These are phyloP conservation scores for Cardiocondyla obscurior DNA, from an alignment of 1,140 invertebrate species.

Conservation along the genomic window DNA sequence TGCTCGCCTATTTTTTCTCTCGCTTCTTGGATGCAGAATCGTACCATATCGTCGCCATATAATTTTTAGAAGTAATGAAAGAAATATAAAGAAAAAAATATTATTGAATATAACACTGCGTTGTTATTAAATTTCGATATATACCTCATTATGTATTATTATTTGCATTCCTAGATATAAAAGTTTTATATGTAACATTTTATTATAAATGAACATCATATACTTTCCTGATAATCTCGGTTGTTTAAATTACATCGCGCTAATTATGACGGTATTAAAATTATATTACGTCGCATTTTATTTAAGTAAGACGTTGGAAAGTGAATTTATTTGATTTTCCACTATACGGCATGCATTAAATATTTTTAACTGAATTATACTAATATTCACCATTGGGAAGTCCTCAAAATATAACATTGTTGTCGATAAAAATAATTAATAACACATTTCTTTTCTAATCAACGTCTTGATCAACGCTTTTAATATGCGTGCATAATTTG, in stretches of 20 bases:
- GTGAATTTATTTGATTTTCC: background rate
- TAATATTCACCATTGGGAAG: background rate
- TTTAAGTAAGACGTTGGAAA: background rate
- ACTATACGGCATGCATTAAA: background rate
- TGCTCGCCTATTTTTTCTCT: conserved; percentile 12
- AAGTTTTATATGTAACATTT: background rate
- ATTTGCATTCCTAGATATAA: background rate
- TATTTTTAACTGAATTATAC: background rate
- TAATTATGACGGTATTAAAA: conserved; percentile 14
- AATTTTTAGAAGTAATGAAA: conserved; percentile 77
- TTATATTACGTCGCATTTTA: background rate
- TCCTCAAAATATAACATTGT: background rate
- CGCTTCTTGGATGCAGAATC: conserved; percentile 45
- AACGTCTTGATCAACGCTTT: too few relatives aligned
- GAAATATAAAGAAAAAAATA: conserved; percentile 60
- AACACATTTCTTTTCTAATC: background rate
- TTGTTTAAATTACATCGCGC: background rate
- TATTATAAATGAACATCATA: background rate
- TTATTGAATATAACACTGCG: conserved; percentile 68
- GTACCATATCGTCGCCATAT: conserved; percentile 74
- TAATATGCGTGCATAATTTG: background rate
- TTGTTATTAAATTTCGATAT: conserved; percentile 40
- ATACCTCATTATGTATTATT: conserved; percentile 9
- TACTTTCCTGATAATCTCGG: background rate
- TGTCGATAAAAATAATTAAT: background rate